Conservation (phyloP, 2,113 vertebrate genomes). For the Accipiter virgatus region DNA sequence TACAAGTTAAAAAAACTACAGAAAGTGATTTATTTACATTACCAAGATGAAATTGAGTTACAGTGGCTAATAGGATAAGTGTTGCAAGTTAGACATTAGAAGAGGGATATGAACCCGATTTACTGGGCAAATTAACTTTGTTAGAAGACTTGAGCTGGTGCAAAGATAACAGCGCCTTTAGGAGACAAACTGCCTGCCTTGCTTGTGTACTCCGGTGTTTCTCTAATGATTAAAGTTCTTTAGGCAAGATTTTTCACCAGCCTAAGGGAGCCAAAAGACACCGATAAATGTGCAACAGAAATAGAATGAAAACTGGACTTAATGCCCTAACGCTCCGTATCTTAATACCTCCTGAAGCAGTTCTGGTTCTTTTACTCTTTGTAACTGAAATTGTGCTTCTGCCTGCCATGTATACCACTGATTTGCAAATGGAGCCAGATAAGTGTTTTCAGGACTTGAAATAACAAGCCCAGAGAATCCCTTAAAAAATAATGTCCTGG, state of each 20-base stretch:
- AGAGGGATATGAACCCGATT: background rate
- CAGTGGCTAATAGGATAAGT: background rate
- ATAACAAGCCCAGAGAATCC: background rate
- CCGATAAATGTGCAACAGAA: background rate
- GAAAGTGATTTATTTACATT: conserved; percentile 1
- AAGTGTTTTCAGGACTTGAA: background rate
- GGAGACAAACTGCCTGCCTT: background rate
- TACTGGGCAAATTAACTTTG: conserved; percentile 18
- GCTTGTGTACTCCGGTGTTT: background rate
- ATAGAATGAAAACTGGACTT: background rate
- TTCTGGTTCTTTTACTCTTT: background rate
- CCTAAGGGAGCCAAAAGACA: background rate
- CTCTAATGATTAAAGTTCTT: background rate
- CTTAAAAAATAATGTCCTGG: background rate
- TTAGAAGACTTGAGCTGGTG: background rate
- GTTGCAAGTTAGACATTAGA: background rate
- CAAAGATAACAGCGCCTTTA: background rate
- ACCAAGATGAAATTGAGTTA: background rate
- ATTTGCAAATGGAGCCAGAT: background rate
- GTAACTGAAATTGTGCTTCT: background rate
- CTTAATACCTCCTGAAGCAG: background rate
- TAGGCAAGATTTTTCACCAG: background rate
- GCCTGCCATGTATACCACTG: background rate
- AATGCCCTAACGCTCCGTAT: background rate
- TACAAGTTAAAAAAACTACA: background rate